Evolutionary conservation across 2,888 invertebrate species (phyloP).

Genomic region (Lutraria lutraria): DNA sequence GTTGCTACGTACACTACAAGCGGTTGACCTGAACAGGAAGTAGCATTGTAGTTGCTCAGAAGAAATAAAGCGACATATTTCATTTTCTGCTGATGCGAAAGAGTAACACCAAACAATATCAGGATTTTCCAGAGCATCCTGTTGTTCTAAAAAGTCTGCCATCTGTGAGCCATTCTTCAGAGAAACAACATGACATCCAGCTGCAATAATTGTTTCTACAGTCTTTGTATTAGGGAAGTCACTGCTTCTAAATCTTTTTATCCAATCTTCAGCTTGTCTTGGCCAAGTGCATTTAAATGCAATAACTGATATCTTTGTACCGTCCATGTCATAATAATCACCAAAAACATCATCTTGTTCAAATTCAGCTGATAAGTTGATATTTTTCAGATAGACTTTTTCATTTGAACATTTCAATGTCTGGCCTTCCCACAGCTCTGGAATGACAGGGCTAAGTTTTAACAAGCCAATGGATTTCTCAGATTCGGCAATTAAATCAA

Average conservation of each 20-base stretch:
- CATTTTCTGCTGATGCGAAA: conserved; percentile 49
- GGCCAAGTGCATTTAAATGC: conserved; percentile 52
- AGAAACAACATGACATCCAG: conserved; percentile 50
- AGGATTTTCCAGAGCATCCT: background rate
- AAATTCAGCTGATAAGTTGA: background rate
- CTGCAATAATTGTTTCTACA: conserved; percentile 18
- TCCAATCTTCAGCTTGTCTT: conserved; percentile 40
- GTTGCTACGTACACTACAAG: conserved; percentile 1
- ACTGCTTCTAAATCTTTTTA: background rate
- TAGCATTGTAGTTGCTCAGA: conserved; percentile 39
- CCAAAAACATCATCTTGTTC: background rate
- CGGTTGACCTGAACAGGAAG: conserved; percentile 35
- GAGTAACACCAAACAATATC: conserved; percentile 38
- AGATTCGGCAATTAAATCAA: conserved; percentile 32
- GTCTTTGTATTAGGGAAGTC: conserved; percentile 33
- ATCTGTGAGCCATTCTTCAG: background rate
- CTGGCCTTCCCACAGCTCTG: conserved; percentile 24
- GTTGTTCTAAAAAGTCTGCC: conserved; percentile 22
- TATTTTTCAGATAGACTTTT: background rate
- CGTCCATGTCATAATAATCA: background rate
- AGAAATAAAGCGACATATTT: conserved; percentile 33
- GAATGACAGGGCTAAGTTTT: background rate
- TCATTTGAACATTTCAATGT: background rate
- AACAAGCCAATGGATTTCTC: background rate
- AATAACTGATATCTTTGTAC: background rate